Base-by-base conservation (phyloP, 2,113 vertebrate species). In the Melanocharis versteri region DNA sequence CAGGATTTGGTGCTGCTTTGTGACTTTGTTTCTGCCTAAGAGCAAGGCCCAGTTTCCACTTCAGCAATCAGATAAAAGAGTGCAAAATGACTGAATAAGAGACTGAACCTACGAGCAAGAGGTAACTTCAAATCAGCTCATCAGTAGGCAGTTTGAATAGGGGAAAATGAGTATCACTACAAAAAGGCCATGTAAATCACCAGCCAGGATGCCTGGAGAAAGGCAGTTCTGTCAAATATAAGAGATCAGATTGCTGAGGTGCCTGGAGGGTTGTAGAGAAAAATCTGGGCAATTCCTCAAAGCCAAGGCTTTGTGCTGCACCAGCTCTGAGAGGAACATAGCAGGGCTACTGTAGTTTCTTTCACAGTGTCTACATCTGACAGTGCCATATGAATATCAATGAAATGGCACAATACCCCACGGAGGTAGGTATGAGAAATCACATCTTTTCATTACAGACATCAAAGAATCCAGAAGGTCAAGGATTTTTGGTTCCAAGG, bases 271-370 rank as follows among this genome's bases (percentile, higher is more conserved):
- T 28, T 85, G 39, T 9, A 73, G 60, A 73, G 61, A 71, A 89
- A 96, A 96, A 93, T 82, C 86, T 90, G 94, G 88, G 65, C 92
- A 89, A 61, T 78, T 87, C 60, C 83, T 96, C 92, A 96, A 90
- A 96, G 92, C 80, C 56, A 23, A 48, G 44, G 56, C 83, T 87
- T 93, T 95, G 86, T 90, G 44, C 56, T 89, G 44, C 35, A 73
- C 64, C 72, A 87, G 30, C 42, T 44, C 56, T 58, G 33, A 73
- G 47, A 83, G 60, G 62, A 86, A 61, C 58, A 53, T 2, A 58
- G 37, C 0, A 0, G 16, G 72, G 64, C 64, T 71, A 44, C 37
- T 75, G 60, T 22, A 13, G 50, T 15, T 86, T 71, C 56, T 89
- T 89, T 87, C 92, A 54, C 30, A 83, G 28, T 10, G 40, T 31